These are phyloP conservation scores for Allygus modestus DNA, from an alignment of 2,888 invertebrate genomes.

Conservation along the genomic window DNA sequence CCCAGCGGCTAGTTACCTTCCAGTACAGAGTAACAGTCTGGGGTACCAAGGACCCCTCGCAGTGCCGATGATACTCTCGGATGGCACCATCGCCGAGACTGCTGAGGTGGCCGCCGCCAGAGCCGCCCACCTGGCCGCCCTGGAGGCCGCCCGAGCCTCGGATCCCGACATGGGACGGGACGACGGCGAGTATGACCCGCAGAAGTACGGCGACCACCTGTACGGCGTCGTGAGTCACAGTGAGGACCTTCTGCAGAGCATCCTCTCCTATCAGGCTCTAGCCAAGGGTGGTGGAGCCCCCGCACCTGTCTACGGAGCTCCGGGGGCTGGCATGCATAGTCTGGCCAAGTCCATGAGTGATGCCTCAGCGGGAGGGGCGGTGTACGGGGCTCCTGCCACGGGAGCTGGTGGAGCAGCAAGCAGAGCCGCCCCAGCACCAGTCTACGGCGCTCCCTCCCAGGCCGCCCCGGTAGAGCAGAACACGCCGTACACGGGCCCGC, in stretches of 20 bases:
- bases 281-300: neutral
- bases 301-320: neutral
- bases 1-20: neutral
- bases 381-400: neutral
- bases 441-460: neutral
- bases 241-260: conserved; percentile 28
- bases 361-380: conserved; percentile 2
- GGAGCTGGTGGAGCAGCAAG: too few species aligned
- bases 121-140: conserved; percentile 39
- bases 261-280: conserved; percentile 12
- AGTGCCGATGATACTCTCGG: conserved; percentile 26
- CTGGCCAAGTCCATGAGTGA: conserved; percentile 6
- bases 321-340: conserved; percentile 6
- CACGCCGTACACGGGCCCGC: conserved; percentile 32
- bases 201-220: conserved; percentile 33
- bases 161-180: conserved; percentile 26
- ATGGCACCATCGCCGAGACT: conserved; percentile 39
- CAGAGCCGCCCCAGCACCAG: neutral
- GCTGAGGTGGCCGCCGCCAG: conserved; percentile 42
- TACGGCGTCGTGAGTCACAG: conserved; percentile 4
- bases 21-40: neutral
- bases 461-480: neutral
- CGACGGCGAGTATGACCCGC: conserved; percentile 35
- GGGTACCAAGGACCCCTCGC: conserved; percentile 20
- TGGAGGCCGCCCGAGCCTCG: conserved; percentile 27